Evolutionary conservation across 2,888 invertebrate species (phyloP).

Genomic region (Linnaemya vulpina): DNA sequence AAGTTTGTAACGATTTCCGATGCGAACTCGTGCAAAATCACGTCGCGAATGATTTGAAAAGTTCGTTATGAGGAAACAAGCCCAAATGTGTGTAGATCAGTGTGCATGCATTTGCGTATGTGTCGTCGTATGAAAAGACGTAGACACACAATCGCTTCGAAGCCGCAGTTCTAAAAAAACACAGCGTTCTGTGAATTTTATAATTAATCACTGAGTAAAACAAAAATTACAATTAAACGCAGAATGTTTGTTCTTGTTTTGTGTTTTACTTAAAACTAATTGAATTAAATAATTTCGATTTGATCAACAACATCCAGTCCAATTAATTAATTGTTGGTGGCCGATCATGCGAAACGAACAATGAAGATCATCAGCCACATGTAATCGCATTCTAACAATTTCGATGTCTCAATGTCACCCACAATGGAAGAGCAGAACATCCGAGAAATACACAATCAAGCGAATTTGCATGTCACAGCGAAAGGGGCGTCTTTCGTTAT

Average conservation of each 20-base stretch:
- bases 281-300: slow-evolving; percentile 53
- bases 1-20: slow-evolving; percentile 32
- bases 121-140: not conserved
- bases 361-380: slow-evolving; percentile 14
- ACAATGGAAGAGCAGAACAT: slow-evolving; percentile 3
- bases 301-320: slow-evolving; percentile 22
- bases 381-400: slow-evolving; percentile 22
- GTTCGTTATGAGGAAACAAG: slow-evolving; percentile 35
- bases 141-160: slow-evolving; percentile 19
- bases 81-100: not conserved
- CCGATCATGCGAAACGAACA: slow-evolving; percentile 62
- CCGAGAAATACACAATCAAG: not conserved
- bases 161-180: slow-evolving; percentile 63
- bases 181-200: slow-evolving; percentile 23
- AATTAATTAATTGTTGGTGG: slow-evolving; percentile 53
- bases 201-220: slow-evolving; percentile 23
- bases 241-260: not conserved
- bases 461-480: too few species aligned
- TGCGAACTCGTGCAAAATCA: slow-evolving; percentile 67
- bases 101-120: not conserved
- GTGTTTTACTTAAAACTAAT: slow-evolving; percentile 16
- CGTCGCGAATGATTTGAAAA: slow-evolving; percentile 66
- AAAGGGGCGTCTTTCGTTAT: slow-evolving; percentile 43
- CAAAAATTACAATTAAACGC: slow-evolving; percentile 29
- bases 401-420: slow-evolving; percentile 61